Base-by-base conservation (phyloP, 2,797 vertebrate genomes). In the Karalla daura region DNA sequence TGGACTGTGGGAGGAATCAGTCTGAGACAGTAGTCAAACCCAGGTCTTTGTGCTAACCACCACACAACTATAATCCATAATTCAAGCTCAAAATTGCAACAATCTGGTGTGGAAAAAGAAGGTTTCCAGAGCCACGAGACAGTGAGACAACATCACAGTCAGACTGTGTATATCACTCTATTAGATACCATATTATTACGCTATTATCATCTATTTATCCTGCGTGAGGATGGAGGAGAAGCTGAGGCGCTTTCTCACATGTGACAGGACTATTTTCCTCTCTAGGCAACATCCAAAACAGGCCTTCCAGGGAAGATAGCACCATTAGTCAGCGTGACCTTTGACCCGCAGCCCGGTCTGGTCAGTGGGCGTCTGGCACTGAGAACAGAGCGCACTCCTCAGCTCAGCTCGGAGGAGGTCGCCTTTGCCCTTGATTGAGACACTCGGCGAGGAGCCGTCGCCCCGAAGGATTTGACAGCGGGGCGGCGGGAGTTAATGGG, bases 251-350 rank as follows among this genome's bases (percentile, higher is more conserved):
- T 41, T 30, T 55, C 10, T 63, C 24, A 49, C 49, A 25, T 15
- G 30, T 52, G 46, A 68, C 41, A 60, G 27, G 44, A 39, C 32
- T 61, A 45, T 52, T 68, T 43, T 63, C 60, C 55, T 49, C 56
- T 39, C 56, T 10, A 4, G 52, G 80, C 69, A 78, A 72, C 64
- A 2, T 56, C 45, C 47, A 32, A 39, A 80, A 77, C 35, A 45
- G 18, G 23, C 51, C 32, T 41, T 56, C 14, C 2, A 59, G 64
- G 33, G 51, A 67, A 46, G 50, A 61, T 39, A 53, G 71, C 33
- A 23, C 43, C 28, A 7, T 82, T 83, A 88, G 73, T 89, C 85
- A 85, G 47, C 0, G 64, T 60, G 33, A 86, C 79, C 81, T 88
- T 78, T 89, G 66, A 84, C 82, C 80, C 40, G 43, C 51, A 47